These are phyloP conservation scores for Cantharis rustica DNA, from an alignment of 2,888 invertebrate genomes.

Conservation along the genomic window DNA sequence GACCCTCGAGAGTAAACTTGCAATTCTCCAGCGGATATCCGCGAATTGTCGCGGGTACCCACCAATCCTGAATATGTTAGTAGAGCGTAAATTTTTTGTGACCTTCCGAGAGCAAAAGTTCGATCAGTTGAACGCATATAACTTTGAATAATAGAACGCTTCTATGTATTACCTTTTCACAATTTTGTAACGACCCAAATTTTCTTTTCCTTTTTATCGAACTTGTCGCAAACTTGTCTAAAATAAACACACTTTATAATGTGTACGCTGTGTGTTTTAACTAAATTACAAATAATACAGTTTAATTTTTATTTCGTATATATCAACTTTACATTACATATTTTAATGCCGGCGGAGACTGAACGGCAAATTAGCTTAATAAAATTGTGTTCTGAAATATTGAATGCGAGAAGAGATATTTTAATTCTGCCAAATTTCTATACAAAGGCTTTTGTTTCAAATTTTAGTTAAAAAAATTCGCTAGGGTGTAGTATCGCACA, in stretches of 20 bases:
- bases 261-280: background rate
- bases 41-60: slow-evolving; percentile 16
- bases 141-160: background rate
- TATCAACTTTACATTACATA: background rate
- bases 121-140: background rate
- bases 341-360: background rate
- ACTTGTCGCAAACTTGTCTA: background rate
- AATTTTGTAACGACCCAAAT: background rate
- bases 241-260: background rate
- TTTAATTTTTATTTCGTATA: background rate
- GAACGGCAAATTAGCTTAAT: background rate
- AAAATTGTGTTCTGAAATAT: background rate
- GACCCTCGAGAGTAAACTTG: slow-evolving; percentile 11
- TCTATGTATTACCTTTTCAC: background rate
- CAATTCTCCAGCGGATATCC: slow-evolving; percentile 20
- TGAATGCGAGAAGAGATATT: background rate
- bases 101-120: background rate
- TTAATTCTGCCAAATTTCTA: background rate
- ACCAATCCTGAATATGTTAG: slow-evolving; percentile 2
- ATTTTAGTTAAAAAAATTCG: background rate
- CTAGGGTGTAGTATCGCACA: background rate
- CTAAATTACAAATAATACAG: background rate
- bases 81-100: background rate
- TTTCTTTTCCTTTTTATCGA: background rate
- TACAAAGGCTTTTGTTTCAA: background rate